Evolutionary conservation across 2,888 invertebrate genomes (phyloP).

Genomic region (Cactoblastis cactorum): DNA sequence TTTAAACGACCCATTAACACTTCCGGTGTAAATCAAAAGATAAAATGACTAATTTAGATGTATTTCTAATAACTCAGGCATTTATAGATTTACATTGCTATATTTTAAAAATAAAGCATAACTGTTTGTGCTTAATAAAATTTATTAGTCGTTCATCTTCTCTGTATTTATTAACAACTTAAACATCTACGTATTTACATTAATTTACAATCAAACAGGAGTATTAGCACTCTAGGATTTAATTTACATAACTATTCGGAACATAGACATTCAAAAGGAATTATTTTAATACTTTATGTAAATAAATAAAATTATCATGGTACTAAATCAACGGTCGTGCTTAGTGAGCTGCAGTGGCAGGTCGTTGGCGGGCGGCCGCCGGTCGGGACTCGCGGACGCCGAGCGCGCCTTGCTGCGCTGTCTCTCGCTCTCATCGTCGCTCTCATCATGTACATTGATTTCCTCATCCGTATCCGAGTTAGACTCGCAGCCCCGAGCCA

Average conservation of each 20-base stretch:
- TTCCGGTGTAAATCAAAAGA: slow-evolving; percentile 1
- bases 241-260: slow-evolving; percentile 63
- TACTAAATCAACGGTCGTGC: slow-evolving; percentile 81
- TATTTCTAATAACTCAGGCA: slow-evolving; percentile 8
- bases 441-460: slow-evolving; percentile 91
- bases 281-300: slow-evolving; percentile 53
- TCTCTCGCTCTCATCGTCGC: slow-evolving; percentile 80
- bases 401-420: slow-evolving; percentile 65
- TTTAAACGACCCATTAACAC: slow-evolving; percentile 5
- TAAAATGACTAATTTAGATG: slow-evolving; percentile 1
- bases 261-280: slow-evolving; percentile 57
- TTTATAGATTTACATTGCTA: slow-evolving; percentile 15
- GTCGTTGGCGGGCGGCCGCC: slow-evolving; percentile 53
- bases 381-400: slow-evolving; percentile 68
- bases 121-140: slow-evolving; percentile 59
- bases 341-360: slow-evolving; percentile 86
- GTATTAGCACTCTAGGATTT: slow-evolving; percentile 55
- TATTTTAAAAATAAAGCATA: slow-evolving; percentile 26
- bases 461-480: slow-evolving; percentile 86
- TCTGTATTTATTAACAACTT: slow-evolving; percentile 57
- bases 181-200: slow-evolving; percentile 66
- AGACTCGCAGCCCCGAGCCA: slow-evolving; percentile 71
- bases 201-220: slow-evolving; percentile 61
- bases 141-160: slow-evolving; percentile 45
- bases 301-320: slow-evolving; percentile 46